These are phyloP conservation scores for Lordiphosa fenestrarum DNA, from an alignment of 2,888 invertebrate species.

Conservation along the genomic window DNA sequence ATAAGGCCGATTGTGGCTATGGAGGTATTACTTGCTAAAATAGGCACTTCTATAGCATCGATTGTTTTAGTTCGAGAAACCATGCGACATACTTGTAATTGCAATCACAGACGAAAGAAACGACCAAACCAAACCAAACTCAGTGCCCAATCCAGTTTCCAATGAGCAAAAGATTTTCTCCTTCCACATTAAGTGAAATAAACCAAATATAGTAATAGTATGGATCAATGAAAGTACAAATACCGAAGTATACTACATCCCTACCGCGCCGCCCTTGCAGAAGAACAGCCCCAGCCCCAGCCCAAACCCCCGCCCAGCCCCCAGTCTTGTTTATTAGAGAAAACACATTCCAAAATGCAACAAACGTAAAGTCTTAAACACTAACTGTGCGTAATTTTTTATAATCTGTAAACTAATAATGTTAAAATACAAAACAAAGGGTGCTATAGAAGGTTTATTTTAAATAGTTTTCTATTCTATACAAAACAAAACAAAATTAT, in stretches of 20 bases:
- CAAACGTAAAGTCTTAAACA: slow-evolving; percentile 71
- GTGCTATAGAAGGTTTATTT: slow-evolving; percentile 76
- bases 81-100: slow-evolving; percentile 21
- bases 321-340: slow-evolving; percentile 51
- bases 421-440: slow-evolving; percentile 55
- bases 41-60: slow-evolving; percentile 81
- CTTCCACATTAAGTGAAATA: slow-evolving; percentile 37
- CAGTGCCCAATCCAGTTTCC: slow-evolving; percentile 27
- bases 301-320: too few relatives aligned
- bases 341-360: slow-evolving; percentile 74
- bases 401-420: slow-evolving; percentile 34
- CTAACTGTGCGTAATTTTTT: slow-evolving; percentile 46
- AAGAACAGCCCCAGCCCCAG: neutral
- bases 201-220: slow-evolving; percentile 69
- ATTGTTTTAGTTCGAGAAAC: slow-evolving; percentile 64
- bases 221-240: slow-evolving; percentile 63
- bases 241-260: slow-evolving; percentile 34
- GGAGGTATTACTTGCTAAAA: slow-evolving; percentile 81
- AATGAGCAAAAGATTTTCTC: slow-evolving; percentile 10
- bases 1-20: slow-evolving; percentile 76
- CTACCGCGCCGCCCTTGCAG: neutral
- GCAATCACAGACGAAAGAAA: slow-evolving; percentile 26
- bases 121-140: slow-evolving; percentile 26
- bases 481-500: slow-evolving; percentile 55
- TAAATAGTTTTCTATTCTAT: slow-evolving; percentile 52